These are phyloP conservation scores for Speoplatyrhinus poulsoni DNA, from an alignment of 2,113 vertebrate species.

Conservation along the genomic window DNA sequence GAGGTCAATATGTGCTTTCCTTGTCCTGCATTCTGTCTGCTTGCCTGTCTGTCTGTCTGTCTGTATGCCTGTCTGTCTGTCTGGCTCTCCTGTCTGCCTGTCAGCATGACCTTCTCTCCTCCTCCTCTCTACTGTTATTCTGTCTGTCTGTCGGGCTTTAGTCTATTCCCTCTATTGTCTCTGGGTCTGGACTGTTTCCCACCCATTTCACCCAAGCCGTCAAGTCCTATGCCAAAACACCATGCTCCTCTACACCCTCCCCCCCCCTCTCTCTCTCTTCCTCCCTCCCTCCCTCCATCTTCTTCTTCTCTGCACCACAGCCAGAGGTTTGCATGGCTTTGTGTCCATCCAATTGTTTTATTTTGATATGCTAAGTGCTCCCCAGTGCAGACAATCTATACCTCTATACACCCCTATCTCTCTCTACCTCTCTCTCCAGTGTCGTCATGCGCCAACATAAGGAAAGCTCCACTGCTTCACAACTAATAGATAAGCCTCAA, in stretches of 20 bases:
- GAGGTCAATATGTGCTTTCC: slow-evolving; percentile 9
- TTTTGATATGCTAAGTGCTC: no score
- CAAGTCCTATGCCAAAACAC: slow-evolving; percentile 5
- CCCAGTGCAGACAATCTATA: background rate
- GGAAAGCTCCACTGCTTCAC: slow-evolving; percentile 26
- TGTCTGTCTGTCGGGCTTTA: slow-evolving; percentile 15
- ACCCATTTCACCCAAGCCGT: slow-evolving; percentile 49
- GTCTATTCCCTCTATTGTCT: slow-evolving; percentile 42
- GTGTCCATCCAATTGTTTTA: no score
- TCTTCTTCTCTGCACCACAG: no score
- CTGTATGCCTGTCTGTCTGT: slow-evolving; percentile 52
- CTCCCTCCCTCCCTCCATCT: background rate
- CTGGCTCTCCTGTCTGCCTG: slow-evolving; percentile 11
- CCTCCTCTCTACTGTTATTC: background rate
- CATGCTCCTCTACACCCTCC: background rate
- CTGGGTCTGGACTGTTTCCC: slow-evolving; percentile 38
- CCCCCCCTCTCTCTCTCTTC: background rate
- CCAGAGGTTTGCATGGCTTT: no score
- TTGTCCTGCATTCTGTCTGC: slow-evolving; percentile 15
- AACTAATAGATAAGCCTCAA: slow-evolving; percentile 30
- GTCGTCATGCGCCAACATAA: slow-evolving; percentile 40
- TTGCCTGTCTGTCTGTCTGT: slow-evolving; percentile 17
- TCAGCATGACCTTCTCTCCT: slow-evolving; percentile 19
- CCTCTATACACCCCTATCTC: no score
- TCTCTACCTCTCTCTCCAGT: background rate